phyloP scores from a whole-genome alignment of 2,113 vertebrate genomes.

The Sorex fumeus region DNA sequence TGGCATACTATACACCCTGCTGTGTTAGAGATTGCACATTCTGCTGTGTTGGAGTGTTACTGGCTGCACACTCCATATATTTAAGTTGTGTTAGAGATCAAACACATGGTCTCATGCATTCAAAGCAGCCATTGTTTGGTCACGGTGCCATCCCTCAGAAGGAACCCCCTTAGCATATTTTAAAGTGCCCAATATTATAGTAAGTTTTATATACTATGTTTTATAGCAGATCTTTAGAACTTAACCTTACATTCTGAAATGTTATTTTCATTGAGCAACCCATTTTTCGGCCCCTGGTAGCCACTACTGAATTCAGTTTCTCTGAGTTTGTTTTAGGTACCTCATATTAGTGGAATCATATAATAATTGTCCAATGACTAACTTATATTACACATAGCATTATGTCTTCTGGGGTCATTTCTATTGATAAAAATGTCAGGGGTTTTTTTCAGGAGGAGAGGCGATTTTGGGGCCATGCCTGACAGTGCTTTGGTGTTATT shows the following conservation, averaged over 20 bases:
- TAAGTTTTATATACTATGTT: not conserved
- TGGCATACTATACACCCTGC: no score
- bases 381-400: not conserved
- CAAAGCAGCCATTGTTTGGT: no score
- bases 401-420: not conserved
- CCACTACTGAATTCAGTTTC: not conserved
- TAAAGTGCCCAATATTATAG: not conserved
- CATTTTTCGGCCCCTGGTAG: fast-evolving
- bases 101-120: no score
- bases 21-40: no score
- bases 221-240: not conserved
- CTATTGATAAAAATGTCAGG: constrained; percentile 6
- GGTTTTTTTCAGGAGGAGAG: not conserved
- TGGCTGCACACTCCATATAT: no score
- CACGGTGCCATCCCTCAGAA: no score
- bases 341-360: not conserved
- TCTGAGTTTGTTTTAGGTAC: not conserved
- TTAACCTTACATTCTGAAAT: not conserved
- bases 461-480: no score
- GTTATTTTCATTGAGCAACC: not conserved
- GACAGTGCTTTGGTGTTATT: no score
- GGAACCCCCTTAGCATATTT: constrained; percentile 12
- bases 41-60: no score
- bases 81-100: no score
- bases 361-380: not conserved